Evolutionary conservation across 2,113 vertebrate species (phyloP).

Genomic region (Bufo gargarizans): DNA sequence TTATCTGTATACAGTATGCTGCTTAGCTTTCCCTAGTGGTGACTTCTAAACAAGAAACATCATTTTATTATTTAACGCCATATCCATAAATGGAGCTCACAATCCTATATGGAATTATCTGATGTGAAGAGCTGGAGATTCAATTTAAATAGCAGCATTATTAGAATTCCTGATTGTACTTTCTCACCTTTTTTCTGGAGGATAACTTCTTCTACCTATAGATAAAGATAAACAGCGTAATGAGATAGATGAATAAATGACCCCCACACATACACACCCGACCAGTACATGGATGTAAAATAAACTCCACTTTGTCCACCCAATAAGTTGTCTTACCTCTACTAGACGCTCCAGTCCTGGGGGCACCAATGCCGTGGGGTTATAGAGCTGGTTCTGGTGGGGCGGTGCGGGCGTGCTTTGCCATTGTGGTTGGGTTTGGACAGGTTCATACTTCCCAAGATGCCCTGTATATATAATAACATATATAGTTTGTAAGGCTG

Average conservation of each 20-base stretch:
- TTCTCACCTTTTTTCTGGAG: not conserved
- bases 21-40: too few species aligned
- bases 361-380: not conserved
- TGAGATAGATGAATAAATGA: not conserved
- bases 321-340: not conserved
- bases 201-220: not conserved
- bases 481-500: not conserved
- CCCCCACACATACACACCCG: too few species aligned
- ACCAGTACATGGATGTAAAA: too few species aligned
- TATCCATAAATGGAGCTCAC: too few species aligned
- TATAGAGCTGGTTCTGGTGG: not conserved
- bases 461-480: not conserved
- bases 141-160: too few species aligned
- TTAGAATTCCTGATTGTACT: not conserved
- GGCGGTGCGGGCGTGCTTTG: not conserved
- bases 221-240: not conserved
- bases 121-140: too few species aligned
- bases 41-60: too few species aligned
- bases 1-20: too few species aligned
- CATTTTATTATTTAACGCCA: too few species aligned
- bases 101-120: too few species aligned
- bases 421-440: conserved; percentile 21
- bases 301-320: too few species aligned
- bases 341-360: conserved; percentile 7
- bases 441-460: not conserved